Evolutionary conservation across 2,888 invertebrate species (phyloP).

Genomic region (Cylloceria caligata): DNA sequence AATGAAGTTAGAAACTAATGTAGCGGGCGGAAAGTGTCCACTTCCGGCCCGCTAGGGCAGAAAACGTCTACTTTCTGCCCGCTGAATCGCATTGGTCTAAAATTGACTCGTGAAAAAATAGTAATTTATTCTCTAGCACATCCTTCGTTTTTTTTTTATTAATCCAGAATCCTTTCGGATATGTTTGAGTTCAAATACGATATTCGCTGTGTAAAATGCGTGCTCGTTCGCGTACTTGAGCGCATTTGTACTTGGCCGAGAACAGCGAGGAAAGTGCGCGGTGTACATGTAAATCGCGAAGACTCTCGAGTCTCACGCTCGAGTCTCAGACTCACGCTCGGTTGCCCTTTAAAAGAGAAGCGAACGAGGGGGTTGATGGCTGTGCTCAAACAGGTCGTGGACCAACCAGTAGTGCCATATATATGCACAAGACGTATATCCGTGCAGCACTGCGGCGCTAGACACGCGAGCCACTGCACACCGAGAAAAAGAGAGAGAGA

Average conservation of each 20-base stretch:
- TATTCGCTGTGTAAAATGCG: slow-evolving; percentile 34
- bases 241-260: slow-evolving; percentile 62
- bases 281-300: slow-evolving; percentile 47
- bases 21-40: no score
- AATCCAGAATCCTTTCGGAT: background rate
- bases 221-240: slow-evolving; percentile 46
- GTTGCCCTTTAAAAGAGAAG: slow-evolving; percentile 67
- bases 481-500: slow-evolving; percentile 16
- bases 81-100: no score
- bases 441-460: background rate
- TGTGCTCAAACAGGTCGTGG: slow-evolving; percentile 35
- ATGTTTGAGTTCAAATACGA: slow-evolving; percentile 8
- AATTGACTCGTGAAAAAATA: no score
- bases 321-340: no score
- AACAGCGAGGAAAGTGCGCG: slow-evolving; percentile 45
- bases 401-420: slow-evolving; percentile 2
- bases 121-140: background rate
- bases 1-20: no score
- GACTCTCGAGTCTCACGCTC: slow-evolving; percentile 63
- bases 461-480: slow-evolving; percentile 1
- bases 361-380: slow-evolving; percentile 55
- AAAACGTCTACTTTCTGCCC: no score
- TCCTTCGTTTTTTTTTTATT: background rate
- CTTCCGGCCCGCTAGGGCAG: no score
- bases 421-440: slow-evolving; percentile 30